Base-by-base conservation (phyloP, 2,113 vertebrate species). In the Cacatua alba region DNA sequence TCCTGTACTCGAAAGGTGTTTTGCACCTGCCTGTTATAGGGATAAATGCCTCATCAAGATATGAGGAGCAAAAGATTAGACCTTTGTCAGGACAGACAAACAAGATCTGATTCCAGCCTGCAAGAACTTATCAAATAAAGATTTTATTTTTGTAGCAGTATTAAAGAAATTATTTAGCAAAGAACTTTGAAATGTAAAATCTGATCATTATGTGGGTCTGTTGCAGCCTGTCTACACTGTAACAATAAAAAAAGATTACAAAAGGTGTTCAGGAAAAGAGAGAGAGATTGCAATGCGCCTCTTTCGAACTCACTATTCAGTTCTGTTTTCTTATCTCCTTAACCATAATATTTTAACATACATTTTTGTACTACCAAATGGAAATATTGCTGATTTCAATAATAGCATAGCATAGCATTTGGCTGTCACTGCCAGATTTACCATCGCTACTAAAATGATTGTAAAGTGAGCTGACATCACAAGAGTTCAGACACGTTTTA, bases 51-150 rank as follows among this genome's bases (percentile, higher is more conserved):
- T 96, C 81, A 80, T 91, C 94, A 79, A 77, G 78, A 90, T 65
- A 48, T 80, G 92, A 94, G 85, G 79, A 94, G 87, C 65, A 67
- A 72, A 82, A 95, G 83, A 93, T 94, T 92, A 96, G 90, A 95
- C 92, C 81, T 88, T 95, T 95, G 84, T 95, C 68, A 92, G 94
- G 84, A 94, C 71, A 95, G 95, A 95, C 92, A 96, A 88, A 93
- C 69, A 78, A 96, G 93, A 81, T 84, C 92, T 92, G 95, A 92
- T 96, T 97, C 93, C 46, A 82, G 68, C 88, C 90, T 59, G 69
- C 49, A 64, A 78, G 78, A 57, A 93, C 94, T 94, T 96, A 68
- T 95, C 90, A 92, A 86, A 94, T 88, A 90, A 82, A 92, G 69
- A 80, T 71, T 84, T 91, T 96, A 92, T 96, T 97, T 96, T 96